phyloP scores from a whole-genome alignment of 1,140 invertebrate species.

The Pemphigus obesinymphae region DNA sequence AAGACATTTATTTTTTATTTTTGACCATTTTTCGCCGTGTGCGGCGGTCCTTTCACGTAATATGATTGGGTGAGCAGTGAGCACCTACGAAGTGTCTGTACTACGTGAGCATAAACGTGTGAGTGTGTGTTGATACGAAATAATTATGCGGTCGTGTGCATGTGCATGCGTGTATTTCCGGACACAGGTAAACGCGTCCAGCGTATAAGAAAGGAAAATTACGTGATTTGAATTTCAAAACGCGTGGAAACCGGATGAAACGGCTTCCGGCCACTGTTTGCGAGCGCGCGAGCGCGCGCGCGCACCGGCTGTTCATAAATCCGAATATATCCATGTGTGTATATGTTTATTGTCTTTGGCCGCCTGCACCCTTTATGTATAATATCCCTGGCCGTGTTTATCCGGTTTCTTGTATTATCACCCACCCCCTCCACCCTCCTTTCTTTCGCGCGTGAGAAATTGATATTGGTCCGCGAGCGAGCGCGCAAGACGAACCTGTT shows the following conservation, averaged over 20 bases:
- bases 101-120: no score
- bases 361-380: no score
- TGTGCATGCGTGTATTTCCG: background rate
- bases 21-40: no score
- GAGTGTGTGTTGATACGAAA: no score
- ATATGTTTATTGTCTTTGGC: no score
- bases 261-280: conserved; percentile 17
- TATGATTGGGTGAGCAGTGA: no score
- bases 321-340: background rate
- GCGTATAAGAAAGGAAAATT: background rate
- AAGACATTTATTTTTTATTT: no score
- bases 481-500: background rate
- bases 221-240: conserved; percentile 37
- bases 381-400: background rate
- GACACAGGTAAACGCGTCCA: background rate
- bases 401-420: background rate
- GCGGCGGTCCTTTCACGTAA: no score
- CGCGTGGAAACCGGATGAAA: conserved; percentile 39
- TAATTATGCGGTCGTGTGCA: background rate
- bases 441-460: conserved; percentile 25
- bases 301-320: conserved; percentile 27
- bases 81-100: no score
- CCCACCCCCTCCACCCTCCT: background rate
- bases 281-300: background rate
- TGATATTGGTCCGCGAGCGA: background rate